phyloP scores from a whole-genome alignment of 1,140 invertebrate genomes.

The Platyura marginata region DNA sequence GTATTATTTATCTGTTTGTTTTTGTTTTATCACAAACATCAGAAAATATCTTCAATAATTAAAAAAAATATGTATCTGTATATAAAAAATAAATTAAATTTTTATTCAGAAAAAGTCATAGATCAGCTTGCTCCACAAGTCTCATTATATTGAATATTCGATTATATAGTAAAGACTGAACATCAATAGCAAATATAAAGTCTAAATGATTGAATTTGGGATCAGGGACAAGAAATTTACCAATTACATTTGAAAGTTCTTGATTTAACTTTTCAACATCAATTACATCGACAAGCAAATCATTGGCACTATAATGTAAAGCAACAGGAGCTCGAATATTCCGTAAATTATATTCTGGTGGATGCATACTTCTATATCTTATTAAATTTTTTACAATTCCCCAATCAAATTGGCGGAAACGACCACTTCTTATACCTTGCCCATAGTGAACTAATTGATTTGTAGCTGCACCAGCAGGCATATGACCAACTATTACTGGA shows the following conservation, averaged over 20 bases:
- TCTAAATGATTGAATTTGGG: conserved; percentile 43
- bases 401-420: conserved; percentile 20
- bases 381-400: conserved; percentile 26
- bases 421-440: conserved; percentile 17
- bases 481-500: conserved; percentile 52
- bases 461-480: conserved; percentile 27
- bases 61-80: too few relatives aligned
- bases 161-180: conserved; percentile 33
- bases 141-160: conserved; percentile 32
- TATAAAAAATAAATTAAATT: too few relatives aligned
- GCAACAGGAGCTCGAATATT: conserved; percentile 41
- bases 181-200: conserved; percentile 42
- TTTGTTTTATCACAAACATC: too few relatives aligned
- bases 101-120: too few relatives aligned
- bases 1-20: too few relatives aligned
- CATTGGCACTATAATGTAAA: conserved; percentile 38
- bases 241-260: conserved; percentile 29
- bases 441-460: conserved; percentile 23
- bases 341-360: conserved; percentile 37
- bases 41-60: too few relatives aligned
- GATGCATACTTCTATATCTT: conserved; percentile 25
- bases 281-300: conserved; percentile 34
- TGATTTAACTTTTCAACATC: conserved; percentile 38
- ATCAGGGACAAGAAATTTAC: conserved; percentile 33
- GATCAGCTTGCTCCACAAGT: conserved; percentile 19